Percentiles rank a stretch among this genome's conserved stretches.
Conservation (phyloP, 1,140 invertebrate genomes). For the Dendroctonus valens region DNA sequence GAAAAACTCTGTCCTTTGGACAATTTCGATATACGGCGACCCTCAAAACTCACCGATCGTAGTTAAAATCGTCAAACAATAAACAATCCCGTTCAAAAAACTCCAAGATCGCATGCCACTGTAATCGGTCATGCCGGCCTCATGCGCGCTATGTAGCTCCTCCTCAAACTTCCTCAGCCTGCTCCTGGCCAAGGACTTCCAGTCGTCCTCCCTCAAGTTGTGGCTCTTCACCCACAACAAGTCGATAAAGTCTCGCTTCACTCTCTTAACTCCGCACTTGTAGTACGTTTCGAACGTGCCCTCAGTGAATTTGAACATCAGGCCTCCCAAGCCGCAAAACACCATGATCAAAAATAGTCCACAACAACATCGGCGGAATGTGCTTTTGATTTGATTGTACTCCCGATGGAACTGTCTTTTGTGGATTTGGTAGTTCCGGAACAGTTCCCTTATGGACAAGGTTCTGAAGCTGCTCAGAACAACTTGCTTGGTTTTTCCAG, state of each 20-base stretch:
- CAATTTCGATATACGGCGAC: too few relatives aligned
- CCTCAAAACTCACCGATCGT: conserved; percentile 79
- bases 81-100: conserved; percentile 89
- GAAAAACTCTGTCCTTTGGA: too few relatives aligned
- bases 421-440: conserved; percentile 55
- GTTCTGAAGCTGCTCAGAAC: not conserved
- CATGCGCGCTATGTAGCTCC: conserved; percentile 78
- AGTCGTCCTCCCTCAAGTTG: conserved; percentile 79
- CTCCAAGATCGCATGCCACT: conserved; percentile 86
- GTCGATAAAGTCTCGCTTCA: conserved; percentile 82
- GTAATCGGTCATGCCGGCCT: conserved; percentile 75
- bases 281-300: conserved; percentile 81
- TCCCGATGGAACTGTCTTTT: conserved; percentile 59
- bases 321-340: conserved; percentile 73
- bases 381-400: conserved; percentile 54
- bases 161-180: conserved; percentile 84
- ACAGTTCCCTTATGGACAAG: conserved; percentile 2
- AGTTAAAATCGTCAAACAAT: conserved; percentile 87
- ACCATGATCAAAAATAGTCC: conserved; percentile 66
- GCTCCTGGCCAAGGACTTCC: conserved; percentile 78
- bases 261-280: conserved; percentile 82
- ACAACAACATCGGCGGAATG: conserved; percentile 67
- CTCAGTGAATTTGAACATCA: conserved; percentile 76
- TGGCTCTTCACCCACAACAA: conserved; percentile 76
- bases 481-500: not conserved